These are phyloP conservation scores for Atractosteus spatula DNA, from an alignment of 2,113 vertebrate species.

Conservation along the genomic window DNA sequence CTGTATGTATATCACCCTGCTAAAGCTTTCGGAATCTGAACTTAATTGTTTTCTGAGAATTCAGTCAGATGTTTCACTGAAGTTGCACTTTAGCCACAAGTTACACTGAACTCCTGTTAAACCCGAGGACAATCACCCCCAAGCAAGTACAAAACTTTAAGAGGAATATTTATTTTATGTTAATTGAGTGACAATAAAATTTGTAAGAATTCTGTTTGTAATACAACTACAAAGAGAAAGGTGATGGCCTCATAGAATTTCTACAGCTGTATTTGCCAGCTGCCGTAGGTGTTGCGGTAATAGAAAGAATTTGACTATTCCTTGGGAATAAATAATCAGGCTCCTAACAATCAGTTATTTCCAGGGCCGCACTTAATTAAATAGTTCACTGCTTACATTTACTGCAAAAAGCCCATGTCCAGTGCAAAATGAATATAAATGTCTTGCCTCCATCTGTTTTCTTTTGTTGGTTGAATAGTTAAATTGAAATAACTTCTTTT, in stretches of 20 bases:
- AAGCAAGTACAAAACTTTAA: neutral
- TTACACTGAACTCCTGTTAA: conserved; percentile 48
- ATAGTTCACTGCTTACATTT: conserved; percentile 53
- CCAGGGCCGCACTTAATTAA: conserved; percentile 47
- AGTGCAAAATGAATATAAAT: conserved; percentile 46
- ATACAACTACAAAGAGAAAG: conserved; percentile 55
- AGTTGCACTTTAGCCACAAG: neutral
- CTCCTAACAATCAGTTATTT: conserved; percentile 28
- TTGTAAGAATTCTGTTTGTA: conserved; percentile 56
- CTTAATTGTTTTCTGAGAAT: no score
- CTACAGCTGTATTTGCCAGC: conserved; percentile 58
- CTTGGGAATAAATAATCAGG: conserved; percentile 37
- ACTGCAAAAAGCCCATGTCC: conserved; percentile 26
- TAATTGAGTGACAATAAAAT: conserved; percentile 55
- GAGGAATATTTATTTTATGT: conserved; percentile 6
- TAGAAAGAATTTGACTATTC: conserved; percentile 28
- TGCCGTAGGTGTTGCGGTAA: conserved; percentile 49
- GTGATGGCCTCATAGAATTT: conserved; percentile 47
- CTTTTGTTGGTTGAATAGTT: conserved; percentile 32
- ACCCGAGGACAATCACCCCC: neutral
- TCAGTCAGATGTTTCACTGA: no score
- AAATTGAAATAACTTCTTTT: no score
- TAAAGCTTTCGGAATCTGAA: no score
- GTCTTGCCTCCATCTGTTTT: conserved; percentile 8
- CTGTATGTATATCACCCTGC: no score